These are phyloP conservation scores for Anticlea derivata DNA, from an alignment of 2,888 invertebrate species.

Conservation along the genomic window DNA sequence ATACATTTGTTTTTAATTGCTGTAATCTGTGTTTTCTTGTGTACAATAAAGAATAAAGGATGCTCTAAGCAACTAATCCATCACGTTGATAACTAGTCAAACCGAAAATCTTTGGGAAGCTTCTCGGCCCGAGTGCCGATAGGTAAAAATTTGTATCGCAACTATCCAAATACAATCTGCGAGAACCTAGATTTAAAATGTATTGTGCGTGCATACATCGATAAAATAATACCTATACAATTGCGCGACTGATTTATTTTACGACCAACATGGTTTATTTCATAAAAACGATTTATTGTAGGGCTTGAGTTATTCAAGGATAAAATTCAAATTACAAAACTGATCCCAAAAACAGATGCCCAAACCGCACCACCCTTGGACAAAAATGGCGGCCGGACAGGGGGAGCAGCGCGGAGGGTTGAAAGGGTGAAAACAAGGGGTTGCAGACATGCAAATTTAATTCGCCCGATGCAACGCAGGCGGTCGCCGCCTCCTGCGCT, in stretches of 20 bases:
- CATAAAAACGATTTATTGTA: constrained; percentile 10
- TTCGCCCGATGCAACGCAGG: constrained; percentile 66
- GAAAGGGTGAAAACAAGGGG: constrained; percentile 54
- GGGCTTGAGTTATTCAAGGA: constrained; percentile 24
- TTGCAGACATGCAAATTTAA: constrained; percentile 80
- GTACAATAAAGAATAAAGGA: no score
- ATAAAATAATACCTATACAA: background rate
- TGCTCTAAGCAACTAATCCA: no score
- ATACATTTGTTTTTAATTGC: no score
- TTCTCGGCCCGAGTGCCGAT: no score
- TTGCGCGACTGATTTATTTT: constrained; percentile 2
- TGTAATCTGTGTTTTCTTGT: no score
- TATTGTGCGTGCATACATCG: background rate
- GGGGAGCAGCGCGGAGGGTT: constrained; percentile 51
- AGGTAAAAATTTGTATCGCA: no score
- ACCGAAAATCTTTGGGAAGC: no score
- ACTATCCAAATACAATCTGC: no score
- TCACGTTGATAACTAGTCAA: no score
- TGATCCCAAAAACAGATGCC: constrained; percentile 52
- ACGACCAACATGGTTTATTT: constrained; percentile 10
- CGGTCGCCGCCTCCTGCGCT: constrained; percentile 63
- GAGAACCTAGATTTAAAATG: background rate
- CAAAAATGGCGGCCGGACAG: constrained; percentile 64
- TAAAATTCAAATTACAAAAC: constrained; percentile 46
- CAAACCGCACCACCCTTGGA: constrained; percentile 46